Conservation (phyloP, 2,888 invertebrate species). For the Protonemura montana region DNA sequence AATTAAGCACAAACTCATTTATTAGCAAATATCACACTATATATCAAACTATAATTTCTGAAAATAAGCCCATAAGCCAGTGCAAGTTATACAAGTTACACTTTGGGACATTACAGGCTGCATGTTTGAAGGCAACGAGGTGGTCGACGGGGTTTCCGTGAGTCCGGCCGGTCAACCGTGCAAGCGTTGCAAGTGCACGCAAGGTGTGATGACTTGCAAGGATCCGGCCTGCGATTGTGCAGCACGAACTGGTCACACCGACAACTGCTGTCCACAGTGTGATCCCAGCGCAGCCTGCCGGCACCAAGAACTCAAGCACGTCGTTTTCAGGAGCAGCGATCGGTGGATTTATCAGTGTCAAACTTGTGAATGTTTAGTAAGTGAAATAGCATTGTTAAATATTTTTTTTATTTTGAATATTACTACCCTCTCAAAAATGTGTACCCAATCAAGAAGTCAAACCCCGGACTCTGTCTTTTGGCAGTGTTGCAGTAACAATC, state of each 20-base stretch:
- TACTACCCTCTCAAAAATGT: background rate
- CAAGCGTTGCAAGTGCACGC: constrained; percentile 63
- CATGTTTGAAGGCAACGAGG: constrained; percentile 72
- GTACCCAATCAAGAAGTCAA: no score
- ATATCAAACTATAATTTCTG: no score
- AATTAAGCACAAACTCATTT: no score
- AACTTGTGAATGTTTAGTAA: constrained; percentile 88
- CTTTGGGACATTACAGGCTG: constrained; percentile 60
- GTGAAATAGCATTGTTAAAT: constrained; percentile 52
- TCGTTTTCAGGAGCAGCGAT: constrained; percentile 81
- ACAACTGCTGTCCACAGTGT: constrained; percentile 82
- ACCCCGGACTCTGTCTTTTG: no score
- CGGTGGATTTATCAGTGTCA: constrained; percentile 92
- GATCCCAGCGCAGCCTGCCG: constrained; percentile 75
- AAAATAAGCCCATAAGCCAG: no score
- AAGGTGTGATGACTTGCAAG: constrained; percentile 73
- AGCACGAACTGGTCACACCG: constrained; percentile 41
- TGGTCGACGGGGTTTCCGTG: constrained; percentile 67
- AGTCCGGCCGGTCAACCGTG: constrained; percentile 61
- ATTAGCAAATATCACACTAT: no score
- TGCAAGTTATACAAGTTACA: no score
- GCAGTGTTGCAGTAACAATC: no score
- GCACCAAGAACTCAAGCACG: constrained; percentile 80
- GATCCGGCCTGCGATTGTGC: constrained; percentile 76
- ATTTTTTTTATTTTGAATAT: background rate